These are phyloP conservation scores for Trichacis sp. DNA, from an alignment of 2,888 invertebrate species.

Conservation along the genomic window DNA sequence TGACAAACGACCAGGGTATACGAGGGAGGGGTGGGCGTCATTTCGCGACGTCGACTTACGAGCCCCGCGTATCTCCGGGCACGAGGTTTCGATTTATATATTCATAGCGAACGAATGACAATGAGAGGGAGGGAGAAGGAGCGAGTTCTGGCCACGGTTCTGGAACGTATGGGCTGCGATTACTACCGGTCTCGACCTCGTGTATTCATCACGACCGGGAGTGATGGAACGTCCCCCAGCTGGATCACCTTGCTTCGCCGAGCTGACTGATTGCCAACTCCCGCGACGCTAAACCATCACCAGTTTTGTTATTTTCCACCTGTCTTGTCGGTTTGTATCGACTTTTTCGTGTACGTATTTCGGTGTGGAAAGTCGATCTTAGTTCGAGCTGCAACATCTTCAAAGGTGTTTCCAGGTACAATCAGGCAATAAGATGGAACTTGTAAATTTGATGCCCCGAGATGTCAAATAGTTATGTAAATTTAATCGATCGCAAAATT, in stretches of 20 bases:
- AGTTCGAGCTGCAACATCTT: no score
- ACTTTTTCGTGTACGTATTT: no score
- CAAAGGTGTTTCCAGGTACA: no score
- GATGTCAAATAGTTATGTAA: no score
- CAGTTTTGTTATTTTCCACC: slow-evolving; percentile 35
- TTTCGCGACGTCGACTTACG: slow-evolving; percentile 56
- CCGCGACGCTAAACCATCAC: slow-evolving; percentile 45
- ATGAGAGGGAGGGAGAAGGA: slow-evolving; percentile 44
- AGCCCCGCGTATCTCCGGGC: slow-evolving; percentile 43
- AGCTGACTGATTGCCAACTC: slow-evolving; percentile 66
- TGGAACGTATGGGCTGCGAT: slow-evolving; percentile 58
- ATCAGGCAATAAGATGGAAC: no score
- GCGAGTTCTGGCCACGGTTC: slow-evolving; percentile 42
- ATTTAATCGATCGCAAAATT: no score
- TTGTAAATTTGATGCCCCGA: no score
- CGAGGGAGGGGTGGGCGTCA: slow-evolving; percentile 45
- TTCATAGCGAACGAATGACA: slow-evolving; percentile 55
- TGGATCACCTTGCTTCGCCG: slow-evolving; percentile 57
- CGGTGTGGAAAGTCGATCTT: no score
- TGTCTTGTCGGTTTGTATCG: no score
- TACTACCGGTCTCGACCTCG: slow-evolving; percentile 63
- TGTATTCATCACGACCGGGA: slow-evolving; percentile 65
- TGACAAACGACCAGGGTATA: slow-evolving; percentile 33
- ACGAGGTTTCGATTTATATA: slow-evolving; percentile 64
- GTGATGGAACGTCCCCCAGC: slow-evolving; percentile 64